Conservation (phyloP, 2,888 invertebrate species). For the Willowsia nigromaculata region DNA sequence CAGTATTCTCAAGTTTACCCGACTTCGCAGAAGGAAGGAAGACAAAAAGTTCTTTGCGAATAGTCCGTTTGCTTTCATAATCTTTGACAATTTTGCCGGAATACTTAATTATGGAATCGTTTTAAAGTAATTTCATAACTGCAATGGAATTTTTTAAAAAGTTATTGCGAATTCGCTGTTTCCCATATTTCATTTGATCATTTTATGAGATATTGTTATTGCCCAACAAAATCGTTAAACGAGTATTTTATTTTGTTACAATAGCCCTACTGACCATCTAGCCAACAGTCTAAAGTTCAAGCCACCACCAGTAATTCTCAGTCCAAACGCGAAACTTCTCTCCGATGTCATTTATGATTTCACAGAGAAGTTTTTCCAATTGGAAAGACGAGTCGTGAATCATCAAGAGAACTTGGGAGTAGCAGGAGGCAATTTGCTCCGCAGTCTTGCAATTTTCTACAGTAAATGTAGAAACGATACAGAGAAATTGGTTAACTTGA, state of each 20-base stretch:
- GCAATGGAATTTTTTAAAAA: background rate
- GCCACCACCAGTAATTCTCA: conserved; percentile 70
- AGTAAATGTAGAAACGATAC: conserved; percentile 62
- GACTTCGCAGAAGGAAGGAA: conserved; percentile 71
- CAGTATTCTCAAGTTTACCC: conserved; percentile 66
- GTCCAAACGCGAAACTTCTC: conserved; percentile 74
- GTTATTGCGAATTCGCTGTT: background rate
- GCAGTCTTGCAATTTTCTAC: conserved; percentile 60
- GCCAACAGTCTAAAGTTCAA: conserved; percentile 62
- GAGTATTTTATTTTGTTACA: background rate
- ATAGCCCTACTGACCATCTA: conserved; percentile 58
- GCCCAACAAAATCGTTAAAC: background rate
- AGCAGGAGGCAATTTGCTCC: conserved; percentile 56
- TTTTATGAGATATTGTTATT: background rate
- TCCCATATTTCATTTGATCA: background rate
- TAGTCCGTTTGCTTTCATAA: conserved; percentile 75
- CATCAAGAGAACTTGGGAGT: conserved; percentile 58
- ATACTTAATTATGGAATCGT: conserved; percentile 76
- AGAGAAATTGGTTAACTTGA: conserved; percentile 74
- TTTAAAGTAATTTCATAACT: conserved; percentile 59
- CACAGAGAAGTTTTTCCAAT: conserved; percentile 72
- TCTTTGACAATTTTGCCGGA: conserved; percentile 75
- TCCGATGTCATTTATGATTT: conserved; percentile 72
- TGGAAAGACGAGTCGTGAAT: conserved; percentile 36
- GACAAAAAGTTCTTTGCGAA: conserved; percentile 72